Evolutionary conservation across 1,140 invertebrate species (phyloP).

Genomic region (Solen grandis): DNA sequence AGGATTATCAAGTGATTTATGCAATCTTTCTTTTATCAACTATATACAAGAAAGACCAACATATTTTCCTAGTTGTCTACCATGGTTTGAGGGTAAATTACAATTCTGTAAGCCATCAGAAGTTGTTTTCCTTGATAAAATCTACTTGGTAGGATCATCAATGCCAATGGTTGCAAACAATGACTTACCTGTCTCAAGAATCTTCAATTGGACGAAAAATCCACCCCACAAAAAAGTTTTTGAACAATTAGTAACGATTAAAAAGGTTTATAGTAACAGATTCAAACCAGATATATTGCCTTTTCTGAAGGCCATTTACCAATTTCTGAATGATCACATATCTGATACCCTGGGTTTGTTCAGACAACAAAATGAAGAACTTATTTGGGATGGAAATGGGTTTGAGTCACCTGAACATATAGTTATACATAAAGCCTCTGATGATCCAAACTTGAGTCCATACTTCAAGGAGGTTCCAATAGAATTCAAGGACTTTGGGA

Average conservation of each 20-base stretch:
- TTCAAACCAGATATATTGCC: constrained; percentile 5
- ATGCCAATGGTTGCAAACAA: constrained; percentile 11
- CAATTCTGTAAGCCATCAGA: constrained; percentile 1
- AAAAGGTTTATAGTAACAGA: neutral
- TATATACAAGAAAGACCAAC: neutral
- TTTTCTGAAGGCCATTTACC: constrained; percentile 15
- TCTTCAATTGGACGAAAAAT: constrained; percentile 20
- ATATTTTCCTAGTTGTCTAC: constrained; percentile 7
- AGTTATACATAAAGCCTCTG: neutral
- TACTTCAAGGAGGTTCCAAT: constrained; percentile 1
- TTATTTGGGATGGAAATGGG: constrained; percentile 34
- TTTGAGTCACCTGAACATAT: constrained; percentile 12
- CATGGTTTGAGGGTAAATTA: constrained; percentile 5
- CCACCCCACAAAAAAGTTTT: constrained; percentile 6
- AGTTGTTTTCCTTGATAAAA: neutral
- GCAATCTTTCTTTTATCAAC: no score
- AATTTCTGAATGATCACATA: neutral
- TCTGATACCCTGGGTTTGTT: neutral
- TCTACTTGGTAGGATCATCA: constrained; percentile 5
- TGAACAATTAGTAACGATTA: constrained; percentile 31
- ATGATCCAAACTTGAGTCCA: constrained; percentile 16
- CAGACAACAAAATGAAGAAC: neutral
- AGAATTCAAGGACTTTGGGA: neutral
- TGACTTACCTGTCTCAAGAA: no score
- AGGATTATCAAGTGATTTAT: no score